Base-by-base conservation (phyloP, 2,888 invertebrate genomes). In the Halictus ligatus region DNA sequence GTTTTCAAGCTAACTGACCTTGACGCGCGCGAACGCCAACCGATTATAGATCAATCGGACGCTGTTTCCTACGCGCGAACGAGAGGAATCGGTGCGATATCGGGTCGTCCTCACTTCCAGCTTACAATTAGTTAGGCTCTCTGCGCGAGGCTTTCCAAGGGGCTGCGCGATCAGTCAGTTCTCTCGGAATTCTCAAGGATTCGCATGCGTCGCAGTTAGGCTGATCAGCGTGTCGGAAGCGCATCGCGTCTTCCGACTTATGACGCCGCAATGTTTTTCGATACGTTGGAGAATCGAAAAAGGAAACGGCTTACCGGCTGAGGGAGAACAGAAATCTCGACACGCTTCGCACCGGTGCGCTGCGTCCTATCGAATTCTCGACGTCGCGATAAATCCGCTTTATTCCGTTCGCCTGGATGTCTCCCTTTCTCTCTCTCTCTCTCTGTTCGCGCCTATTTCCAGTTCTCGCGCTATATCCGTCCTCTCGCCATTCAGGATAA, bases 381-480 rank as follows among this genome's bases (percentile, higher is more conserved):
- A 81, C 79, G 75, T 86, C 83, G 60, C 82, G 88, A 88, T 89
- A 88, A 89, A 89, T 85, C 81, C 78, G 74, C 79, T 80, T 80
- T 77, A 78, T 80, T 74, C 82, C 75, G 48, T 71, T 69, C 50
- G 58, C 58, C 71, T 67, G 81, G 64, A 60, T 60, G 40, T 72
- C 29, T 35, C 54, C 2, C 21, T n/a, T 10, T 54, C 75, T 25
- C 79, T 71, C 80, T 75, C 21, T 54, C 8, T 7, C 54, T 54
- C 78, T 81, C 73, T 35, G 71, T 78, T 79, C 80, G 81, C 83
- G 76, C 83, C 87, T 89, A 90, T 91, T 91, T 91, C 91, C 90
- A 91, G 91, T 89, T 91, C 90, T 90, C 84, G 89, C 89, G 85
- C 83, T 91, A 91, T 90, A 90, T 88, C 85, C 88, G 86, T 91